Base-by-base conservation (phyloP, 2,113 vertebrate genomes). In the Pseudopodoces humilis region DNA sequence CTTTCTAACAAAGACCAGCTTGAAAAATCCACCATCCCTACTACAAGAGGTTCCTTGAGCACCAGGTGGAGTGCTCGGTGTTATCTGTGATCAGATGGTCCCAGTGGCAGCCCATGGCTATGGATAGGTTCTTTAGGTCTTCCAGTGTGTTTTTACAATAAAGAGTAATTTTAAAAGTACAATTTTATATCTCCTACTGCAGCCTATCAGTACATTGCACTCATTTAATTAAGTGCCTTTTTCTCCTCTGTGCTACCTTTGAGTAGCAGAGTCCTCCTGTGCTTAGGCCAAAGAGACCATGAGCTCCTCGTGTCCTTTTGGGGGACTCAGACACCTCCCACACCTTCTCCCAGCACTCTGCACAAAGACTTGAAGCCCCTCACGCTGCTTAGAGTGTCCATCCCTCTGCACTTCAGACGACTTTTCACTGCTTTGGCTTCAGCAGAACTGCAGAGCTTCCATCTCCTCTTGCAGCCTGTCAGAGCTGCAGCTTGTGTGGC, bases 231-330 rank as follows among this genome's bases (percentile, higher is more conserved):
- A 20, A 79, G n/a, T 4, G 44, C 19, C 6, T 41, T 71, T 58
- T 53, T 20, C 35, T 27, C 13, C 11, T 52, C 30, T 43, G 10
- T 37, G n/a, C 24, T 56, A 15, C 27, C 22, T 67, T 77, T 33
- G 53, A 74, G 37, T 4, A 50, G 7, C 24, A 1, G 19, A 67
- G 31, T 70, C 30, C 55, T 77, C 15, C 30, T 79, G 25, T 28
- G 28, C 46, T 24, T n/a, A 27, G 25, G 41, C 65, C 37, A 52
- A 47, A 52, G 43, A 25, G 20, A 30, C 11, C 37, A n/a, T 11
- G 13, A 41, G 6, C 31, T 50, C 35, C 39, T 58, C 1, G 0
- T 7, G 17, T 56, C 25, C 25, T 55, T 71, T 11, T 8, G 30
- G 24, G 31, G 31, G 10, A 28, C 63, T 70, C 39, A 35, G 9